Base-by-base conservation (phyloP, 2,113 vertebrate species). In the Leptodactylus fuscus region DNA sequence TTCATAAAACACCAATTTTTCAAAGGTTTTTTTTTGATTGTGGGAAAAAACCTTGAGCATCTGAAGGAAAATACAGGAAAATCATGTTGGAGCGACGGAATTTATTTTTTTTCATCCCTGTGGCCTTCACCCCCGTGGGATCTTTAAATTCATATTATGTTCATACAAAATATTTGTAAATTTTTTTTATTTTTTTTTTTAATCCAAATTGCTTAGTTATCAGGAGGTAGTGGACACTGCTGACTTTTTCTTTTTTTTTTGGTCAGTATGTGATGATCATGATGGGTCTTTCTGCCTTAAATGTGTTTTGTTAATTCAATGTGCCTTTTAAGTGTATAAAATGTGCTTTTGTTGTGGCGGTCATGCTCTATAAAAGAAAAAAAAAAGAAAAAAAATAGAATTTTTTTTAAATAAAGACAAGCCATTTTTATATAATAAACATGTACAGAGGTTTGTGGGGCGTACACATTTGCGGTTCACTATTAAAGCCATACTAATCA, bases 321-420 rank as follows among this genome's bases (percentile, higher is more conserved):
- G 83, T 85, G 83, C 83, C 83, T 85, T 85, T 85, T 85, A 16
- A 48, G 22, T 58, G 36, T 60, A 75, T 55, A 60, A 32, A 46
- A 32, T 62, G 36, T 60, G 38, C 53, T 60, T 83, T 83, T 83
- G 32, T 46, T 46, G 22, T 83, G 58, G 41, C 75, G 53, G 34
- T 70, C 32, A 22, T 70, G 11, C 53, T 62, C 27, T 18, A 41
- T 38, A 53, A 53, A 38, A 78, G 7, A 13, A 16, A 62, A 62
- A 15, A 29, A 62, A 29, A 62, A 62, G 16, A 13, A 12, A 32
- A 5, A 65, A 15, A 16, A 16, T 7, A 13, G 0, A 4, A 36
- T 49, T 49, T 76, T 76, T 51, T 79, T 79, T 38, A 38, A 34
- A 53, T 55, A 69, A 67, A 77, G 60, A 51, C 73, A 51, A 67